A percentile compares a stretch with the other conserved stretches of the same genome.
Conservation (phyloP, 1,140 invertebrate genomes). For the Nephila pilipes region DNA sequence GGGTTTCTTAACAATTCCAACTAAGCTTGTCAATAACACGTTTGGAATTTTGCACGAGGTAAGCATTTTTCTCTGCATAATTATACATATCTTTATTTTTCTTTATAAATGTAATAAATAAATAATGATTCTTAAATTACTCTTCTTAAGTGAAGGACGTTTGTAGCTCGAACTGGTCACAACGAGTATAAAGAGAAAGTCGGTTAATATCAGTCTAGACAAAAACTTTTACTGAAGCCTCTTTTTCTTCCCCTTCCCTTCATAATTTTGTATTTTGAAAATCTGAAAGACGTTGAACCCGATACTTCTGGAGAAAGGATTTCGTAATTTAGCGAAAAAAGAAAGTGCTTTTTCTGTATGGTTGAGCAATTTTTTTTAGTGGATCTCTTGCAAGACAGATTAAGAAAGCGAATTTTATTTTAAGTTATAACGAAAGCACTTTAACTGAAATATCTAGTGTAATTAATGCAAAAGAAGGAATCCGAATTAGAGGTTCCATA, state of each 20-base stretch:
- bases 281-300: not conserved
- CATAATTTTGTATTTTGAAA: not conserved
- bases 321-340: not conserved
- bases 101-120: not conserved
- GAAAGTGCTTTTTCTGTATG: not conserved
- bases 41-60: slow-evolving; percentile 77
- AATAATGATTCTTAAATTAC: slow-evolving; percentile 6
- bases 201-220: not conserved
- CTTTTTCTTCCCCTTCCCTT: not conserved
- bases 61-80: slow-evolving; percentile 37
- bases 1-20: slow-evolving; percentile 38
- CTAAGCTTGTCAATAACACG: slow-evolving; percentile 73
- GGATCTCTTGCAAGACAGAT: not conserved
- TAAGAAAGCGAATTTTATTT: not conserved
- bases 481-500: too few relatives aligned
- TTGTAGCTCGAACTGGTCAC: not conserved
- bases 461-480: too few relatives aligned
- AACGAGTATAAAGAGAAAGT: not conserved
- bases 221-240: not conserved
- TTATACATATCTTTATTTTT: slow-evolving; percentile 4
- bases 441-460: too few relatives aligned
- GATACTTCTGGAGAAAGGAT: not conserved
- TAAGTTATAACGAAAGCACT: too few relatives aligned
- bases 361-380: not conserved
- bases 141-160: slow-evolving; percentile 1